A percentile compares a stretch with the other conserved stretches of the same genome.
Evolutionary conservation across 2,797 vertebrate genomes (phyloP).

Genomic region (Fratercula arctica): DNA sequence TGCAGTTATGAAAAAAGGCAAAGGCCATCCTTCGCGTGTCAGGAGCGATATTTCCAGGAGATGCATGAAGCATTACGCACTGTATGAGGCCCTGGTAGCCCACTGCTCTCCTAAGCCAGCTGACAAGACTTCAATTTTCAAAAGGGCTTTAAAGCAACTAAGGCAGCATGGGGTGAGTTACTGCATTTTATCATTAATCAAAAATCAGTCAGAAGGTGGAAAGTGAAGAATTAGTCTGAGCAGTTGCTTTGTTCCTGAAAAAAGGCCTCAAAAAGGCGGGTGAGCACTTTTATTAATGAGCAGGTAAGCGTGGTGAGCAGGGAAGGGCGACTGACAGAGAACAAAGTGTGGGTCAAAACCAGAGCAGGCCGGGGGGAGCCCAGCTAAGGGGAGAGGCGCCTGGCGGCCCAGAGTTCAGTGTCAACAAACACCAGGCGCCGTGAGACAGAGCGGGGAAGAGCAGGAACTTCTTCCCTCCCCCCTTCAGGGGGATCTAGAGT

Average conservation of each 20-base stretch:
- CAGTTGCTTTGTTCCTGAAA: neutral
- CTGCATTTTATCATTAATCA: neutral
- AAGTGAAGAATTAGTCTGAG: neutral
- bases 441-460: neutral
- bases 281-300: neutral
- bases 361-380: neutral
- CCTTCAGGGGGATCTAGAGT: neutral
- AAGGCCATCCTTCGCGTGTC: neutral
- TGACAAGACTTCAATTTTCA: neutral
- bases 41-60: neutral
- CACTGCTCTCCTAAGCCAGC: neutral
- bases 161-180: neutral
- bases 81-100: neutral
- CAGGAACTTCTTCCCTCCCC: neutral
- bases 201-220: neutral
- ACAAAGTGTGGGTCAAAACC: neutral
- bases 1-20: accelerated
- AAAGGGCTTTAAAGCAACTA: neutral
- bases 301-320: neutral
- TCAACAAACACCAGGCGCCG: neutral
- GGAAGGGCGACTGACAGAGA: neutral
- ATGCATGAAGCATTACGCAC: neutral
- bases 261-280: neutral
- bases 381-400: neutral
- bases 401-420: neutral